Base-by-base conservation (phyloP, 2,113 vertebrate species). In the Anser brachyrhynchus region DNA sequence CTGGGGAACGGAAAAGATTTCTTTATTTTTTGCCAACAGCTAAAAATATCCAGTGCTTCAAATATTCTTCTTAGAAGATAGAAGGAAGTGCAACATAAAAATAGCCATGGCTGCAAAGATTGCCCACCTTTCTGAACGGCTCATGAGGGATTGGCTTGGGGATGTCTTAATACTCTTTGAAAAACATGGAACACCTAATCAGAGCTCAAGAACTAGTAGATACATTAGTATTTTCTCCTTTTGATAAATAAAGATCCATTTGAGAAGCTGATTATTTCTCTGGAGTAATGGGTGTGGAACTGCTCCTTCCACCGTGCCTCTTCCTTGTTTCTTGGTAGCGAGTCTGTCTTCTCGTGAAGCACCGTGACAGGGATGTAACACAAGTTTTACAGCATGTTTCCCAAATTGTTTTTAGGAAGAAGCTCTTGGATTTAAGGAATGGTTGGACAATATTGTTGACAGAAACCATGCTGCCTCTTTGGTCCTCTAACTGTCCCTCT, bases 31-130 rank as follows among this genome's bases (percentile, higher is more conserved):
- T 49, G 3, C 83, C 80, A 87, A 93, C 82, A 59, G 28, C 81
- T 96, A 94, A 96, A 96, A 96, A 96, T 96, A 95, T 6, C 95
- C 15, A 70, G 41, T 0, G 10, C 49, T 94, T 97, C 84, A 94
- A 78, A 93, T 95, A 81, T 18, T 92, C 64, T 33, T 75, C 72
- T 81, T 67, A 62, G 66, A 86, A 96, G 93, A 90, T 92, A 93
- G 0, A 82, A 96, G 95, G 95, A 95, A 95, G 90, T 90, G 51
- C 81, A 82, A 58, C 5, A 16, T 95, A 96, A 96, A 94, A 94
- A 92, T 96, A 96, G 74, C 55, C 23, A 2, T 43, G 46, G 51
- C 91, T 89, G 74, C 69, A 90, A 90, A 82, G 54, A 58, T 85
- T 89, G 89, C 79, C 66, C 78, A 73, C 39, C 71, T 92, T 66